phyloP scores from a whole-genome alignment of 2,113 vertebrate species.

The Lepidothrix coronata region DNA sequence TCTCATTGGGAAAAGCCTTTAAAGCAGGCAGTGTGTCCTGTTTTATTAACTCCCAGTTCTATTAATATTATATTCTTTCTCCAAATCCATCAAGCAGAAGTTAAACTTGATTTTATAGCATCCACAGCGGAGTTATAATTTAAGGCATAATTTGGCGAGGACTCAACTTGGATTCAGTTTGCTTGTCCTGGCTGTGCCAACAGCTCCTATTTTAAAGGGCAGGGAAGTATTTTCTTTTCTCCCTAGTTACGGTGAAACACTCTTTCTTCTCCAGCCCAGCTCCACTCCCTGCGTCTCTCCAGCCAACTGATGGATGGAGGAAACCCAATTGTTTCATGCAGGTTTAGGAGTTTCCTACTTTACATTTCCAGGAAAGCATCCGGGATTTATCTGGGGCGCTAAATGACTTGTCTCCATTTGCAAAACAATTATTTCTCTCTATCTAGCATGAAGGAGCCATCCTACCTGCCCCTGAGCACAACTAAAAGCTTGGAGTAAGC shows the following conservation, averaged over 20 bases:
- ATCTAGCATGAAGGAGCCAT: background rate
- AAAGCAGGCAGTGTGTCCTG: slow-evolving; percentile 30
- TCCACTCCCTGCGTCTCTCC: background rate
- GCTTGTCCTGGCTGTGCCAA: slow-evolving; percentile 13
- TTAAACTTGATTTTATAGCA: slow-evolving; percentile 65
- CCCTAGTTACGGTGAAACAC: background rate
- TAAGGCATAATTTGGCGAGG: slow-evolving; percentile 55
- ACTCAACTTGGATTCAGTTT: slow-evolving; percentile 30
- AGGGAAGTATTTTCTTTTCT: slow-evolving; percentile 54
- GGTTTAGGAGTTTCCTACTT: background rate
- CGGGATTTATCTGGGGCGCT: background rate
- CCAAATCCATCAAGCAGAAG: slow-evolving; percentile 57
- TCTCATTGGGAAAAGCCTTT: slow-evolving; percentile 37
- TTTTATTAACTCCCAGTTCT: slow-evolving; percentile 60
- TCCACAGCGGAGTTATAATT: slow-evolving; percentile 59
- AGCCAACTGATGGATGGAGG: background rate
- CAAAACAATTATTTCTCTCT: background rate
- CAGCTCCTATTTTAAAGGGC: slow-evolving; percentile 59
- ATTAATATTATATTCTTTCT: slow-evolving; percentile 60
- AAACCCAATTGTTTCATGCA: rapidly evolving
- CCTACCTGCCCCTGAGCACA: background rate
- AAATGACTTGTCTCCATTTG: background rate
- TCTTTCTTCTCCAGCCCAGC: slow-evolving; percentile 5
- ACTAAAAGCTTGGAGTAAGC: background rate
- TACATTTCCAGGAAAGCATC: background rate